Base-by-base conservation (phyloP, 2,888 invertebrate genomes). In the Byasa hedistus region DNA sequence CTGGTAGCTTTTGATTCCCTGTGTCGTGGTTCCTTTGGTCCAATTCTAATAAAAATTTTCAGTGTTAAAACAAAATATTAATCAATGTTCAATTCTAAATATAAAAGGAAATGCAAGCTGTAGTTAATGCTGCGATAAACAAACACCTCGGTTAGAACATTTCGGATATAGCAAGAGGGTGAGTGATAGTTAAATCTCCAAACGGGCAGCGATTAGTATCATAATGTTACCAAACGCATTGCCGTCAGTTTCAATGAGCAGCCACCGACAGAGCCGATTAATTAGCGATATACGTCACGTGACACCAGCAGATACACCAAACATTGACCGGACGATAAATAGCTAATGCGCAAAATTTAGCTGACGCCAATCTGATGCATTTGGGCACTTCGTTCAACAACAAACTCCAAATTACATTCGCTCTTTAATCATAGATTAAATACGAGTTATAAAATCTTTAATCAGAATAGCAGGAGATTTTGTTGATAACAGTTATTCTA, bases 221-320 rank as follows among this genome's bases (percentile, higher is more conserved):
- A 58, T 57, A 66, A 39, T 27, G 57, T 39, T 57, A 7, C 39
- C 39, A 48, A 66, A 66, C 58, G 54, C 39, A 57, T 62, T 23
- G 39, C 58, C 44, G 66, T 54, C 61, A 54, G 57, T 66, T 57
- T 52, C 66, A 66, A 61, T 57, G 32, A 62, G 44, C 61, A 27
- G 61, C 61, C 65, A 58, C 52, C 24, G 54, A 57, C 61, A 54
- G 57, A 58, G 52, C 44, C 54, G 44, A 61, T 66, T 66, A 61
- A 66, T 66, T 66, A 62, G 61, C 23, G 10, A 36, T 39, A 61
- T 61, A 57, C 36, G 65, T 61, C 65, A 52, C 36, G 65, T 61
- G 65, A 66, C 65, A 66, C 57, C 48, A 52, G 36, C 61, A 66
- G 57, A 66, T 61, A 57, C 61, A 36, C 57, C 52, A 57, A 8